A percentile compares a stretch with the other conserved stretches of the same genome.
These are phyloP conservation scores for Phaethon lepturus DNA, from an alignment of 2,113 vertebrate species.

Conservation along the genomic window DNA sequence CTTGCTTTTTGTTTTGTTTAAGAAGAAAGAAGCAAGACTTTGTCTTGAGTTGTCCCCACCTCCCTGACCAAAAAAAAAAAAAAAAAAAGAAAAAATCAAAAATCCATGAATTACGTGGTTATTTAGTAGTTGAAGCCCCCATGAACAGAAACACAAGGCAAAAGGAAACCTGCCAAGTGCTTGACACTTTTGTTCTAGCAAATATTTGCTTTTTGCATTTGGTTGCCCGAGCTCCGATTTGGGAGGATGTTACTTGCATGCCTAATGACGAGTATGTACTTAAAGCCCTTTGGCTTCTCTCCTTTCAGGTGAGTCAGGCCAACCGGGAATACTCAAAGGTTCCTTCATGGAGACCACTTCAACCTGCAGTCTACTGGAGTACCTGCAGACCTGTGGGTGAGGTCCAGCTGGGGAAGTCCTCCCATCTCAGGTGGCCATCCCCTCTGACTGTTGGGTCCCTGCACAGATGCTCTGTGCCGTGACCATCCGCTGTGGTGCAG, in stretches of 20 bases:
- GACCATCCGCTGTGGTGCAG: rapidly evolving
- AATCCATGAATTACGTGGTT: neutral
- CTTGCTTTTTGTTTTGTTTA: neutral
- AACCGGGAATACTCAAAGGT: neutral
- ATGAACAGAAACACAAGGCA: neutral
- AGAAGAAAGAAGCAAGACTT: neutral
- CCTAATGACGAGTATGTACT: neutral
- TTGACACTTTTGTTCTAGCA: neutral
- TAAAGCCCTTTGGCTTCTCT: neutral
- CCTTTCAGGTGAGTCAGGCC: neutral
- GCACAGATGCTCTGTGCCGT: neutral
- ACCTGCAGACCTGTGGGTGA: neutral
- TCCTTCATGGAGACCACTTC: neutral
- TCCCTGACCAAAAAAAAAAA: neutral
- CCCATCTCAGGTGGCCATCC: rapidly evolving
- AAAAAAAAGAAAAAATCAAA: neutral
- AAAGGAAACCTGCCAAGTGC: neutral
- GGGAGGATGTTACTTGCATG: neutral
- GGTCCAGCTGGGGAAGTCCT: neutral
- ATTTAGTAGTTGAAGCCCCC: neutral
- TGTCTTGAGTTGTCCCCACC: neutral
- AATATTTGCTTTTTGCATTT: conserved; percentile 12
- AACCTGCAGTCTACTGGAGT: neutral
- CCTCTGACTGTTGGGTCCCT: neutral
- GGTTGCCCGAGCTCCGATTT: neutral